Evolutionary conservation across 2,888 invertebrate genomes (phyloP).

Genomic region (Iselma pallidipennis): DNA sequence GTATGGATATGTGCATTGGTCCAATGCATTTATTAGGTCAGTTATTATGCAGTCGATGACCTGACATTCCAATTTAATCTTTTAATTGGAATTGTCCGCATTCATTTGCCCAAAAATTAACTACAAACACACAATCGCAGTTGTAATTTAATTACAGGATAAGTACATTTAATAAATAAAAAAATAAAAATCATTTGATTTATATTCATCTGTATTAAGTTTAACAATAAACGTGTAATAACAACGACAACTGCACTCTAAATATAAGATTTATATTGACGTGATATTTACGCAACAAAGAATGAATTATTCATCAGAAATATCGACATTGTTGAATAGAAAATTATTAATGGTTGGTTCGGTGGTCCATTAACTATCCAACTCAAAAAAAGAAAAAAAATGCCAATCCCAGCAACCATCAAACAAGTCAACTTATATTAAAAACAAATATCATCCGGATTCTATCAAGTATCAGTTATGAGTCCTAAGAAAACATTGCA

Average conservation of each 20-base stretch:
- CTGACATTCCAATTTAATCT: slow-evolving; percentile 3
- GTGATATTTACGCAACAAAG: slow-evolving; percentile 15
- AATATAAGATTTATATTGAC: slow-evolving; percentile 16
- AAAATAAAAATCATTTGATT: slow-evolving; percentile 16
- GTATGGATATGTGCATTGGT: not conserved
- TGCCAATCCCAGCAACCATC: not conserved
- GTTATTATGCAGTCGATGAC: not conserved
- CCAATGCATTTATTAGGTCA: not conserved
- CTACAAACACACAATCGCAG: not conserved
- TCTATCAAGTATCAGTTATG: not conserved
- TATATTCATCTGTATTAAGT: slow-evolving; percentile 11
- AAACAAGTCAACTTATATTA: not conserved
- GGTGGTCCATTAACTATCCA: not conserved
- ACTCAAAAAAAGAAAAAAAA: not conserved
- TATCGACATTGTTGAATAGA: not conserved
- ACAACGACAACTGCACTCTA: slow-evolving; percentile 7
- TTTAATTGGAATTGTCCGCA: slow-evolving; percentile 14
- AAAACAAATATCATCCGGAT: not conserved
- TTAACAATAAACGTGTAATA: slow-evolving; percentile 15
- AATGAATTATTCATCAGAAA: slow-evolving; percentile 20
- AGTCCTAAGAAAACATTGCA: slow-evolving; percentile 22
- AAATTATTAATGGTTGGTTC: not conserved
- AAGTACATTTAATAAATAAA: not conserved
- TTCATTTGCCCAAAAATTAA: not conserved
- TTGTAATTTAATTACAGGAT: not conserved